These are phyloP conservation scores for Solenodon paradoxus DNA, from an alignment of 2,113 vertebrate genomes.

Conservation along the genomic window DNA sequence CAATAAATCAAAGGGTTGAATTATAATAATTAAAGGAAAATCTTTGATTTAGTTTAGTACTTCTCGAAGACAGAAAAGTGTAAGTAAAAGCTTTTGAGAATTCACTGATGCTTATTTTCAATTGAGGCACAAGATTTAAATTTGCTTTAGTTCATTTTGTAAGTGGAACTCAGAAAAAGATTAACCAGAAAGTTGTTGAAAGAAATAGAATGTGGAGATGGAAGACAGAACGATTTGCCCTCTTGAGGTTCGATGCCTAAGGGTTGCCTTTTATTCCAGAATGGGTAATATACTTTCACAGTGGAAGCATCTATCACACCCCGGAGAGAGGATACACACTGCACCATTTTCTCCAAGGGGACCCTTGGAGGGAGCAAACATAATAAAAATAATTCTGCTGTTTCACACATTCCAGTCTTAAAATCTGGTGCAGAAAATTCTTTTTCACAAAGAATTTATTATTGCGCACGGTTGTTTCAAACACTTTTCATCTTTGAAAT, in stretches of 20 bases:
- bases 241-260: neutral
- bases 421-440: neutral
- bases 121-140: neutral
- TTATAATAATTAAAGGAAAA: neutral
- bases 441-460: constrained; percentile 7
- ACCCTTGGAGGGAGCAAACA: neutral
- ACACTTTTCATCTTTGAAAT: neutral
- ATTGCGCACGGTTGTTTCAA: neutral
- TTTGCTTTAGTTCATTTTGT: neutral
- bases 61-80: neutral
- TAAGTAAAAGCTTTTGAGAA: neutral
- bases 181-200: neutral
- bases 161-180: neutral
- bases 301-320: neutral
- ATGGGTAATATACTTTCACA: neutral
- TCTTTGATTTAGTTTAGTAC: neutral
- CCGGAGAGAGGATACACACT: neutral
- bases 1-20: neutral
- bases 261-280: neutral
- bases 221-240: neutral
- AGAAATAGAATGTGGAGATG: neutral
- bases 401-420: neutral
- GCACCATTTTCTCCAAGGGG: neutral
- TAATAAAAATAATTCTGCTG: constrained; percentile 33
- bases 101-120: neutral